Evolutionary conservation across 2,888 invertebrate species (phyloP), one percentile per base, ranked within the genome.

Genomic region (Cephus runcator): DNA sequence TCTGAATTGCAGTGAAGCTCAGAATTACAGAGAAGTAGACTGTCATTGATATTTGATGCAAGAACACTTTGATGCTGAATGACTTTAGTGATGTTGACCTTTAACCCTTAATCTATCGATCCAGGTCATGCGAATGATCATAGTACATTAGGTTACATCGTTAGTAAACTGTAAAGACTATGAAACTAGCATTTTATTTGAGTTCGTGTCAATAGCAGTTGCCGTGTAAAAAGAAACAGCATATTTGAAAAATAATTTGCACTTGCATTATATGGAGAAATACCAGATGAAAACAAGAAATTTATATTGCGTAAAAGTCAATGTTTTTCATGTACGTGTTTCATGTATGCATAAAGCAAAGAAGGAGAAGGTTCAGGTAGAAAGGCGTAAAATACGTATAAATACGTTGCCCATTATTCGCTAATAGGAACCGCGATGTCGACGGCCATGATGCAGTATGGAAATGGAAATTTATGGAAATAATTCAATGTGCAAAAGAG

Each of bases 391-490:
- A 56, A 56, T 33, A 33, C 71, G 31, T 71, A 71, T 71, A 71
- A 71, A 71, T 78, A 78, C 76, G 73, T 31, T 36, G 75, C 6
- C 56, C 73, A 75, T 76, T 78, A 78, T 78, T 78, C 76, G 78
- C 78, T 78, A 78, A 78, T 75, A 78, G 78, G 76, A 75, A 75
- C 31, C 71, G 71, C 71, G 31, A 71, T 12, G 71, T 71, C 31
- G 71, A 11, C 71, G 71, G 71, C 71, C 71, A 33, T 15, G 23
- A 71, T 71, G 12, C 85, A 81, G 80, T 81, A 83, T 88, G 86
- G 88, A 86, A 81, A 88, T 89, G 88, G 85, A 87, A 89, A 89
- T 88, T 81, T 87, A 88, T 86, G 89, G 86, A 88, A 88, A 88
- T 89, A 81, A 56, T 56, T 56, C 56, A 56, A 56, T 23, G 56